These are phyloP conservation scores for Tetramorium simillimum DNA, from an alignment of 1,140 invertebrate species.

Conservation along the genomic window DNA sequence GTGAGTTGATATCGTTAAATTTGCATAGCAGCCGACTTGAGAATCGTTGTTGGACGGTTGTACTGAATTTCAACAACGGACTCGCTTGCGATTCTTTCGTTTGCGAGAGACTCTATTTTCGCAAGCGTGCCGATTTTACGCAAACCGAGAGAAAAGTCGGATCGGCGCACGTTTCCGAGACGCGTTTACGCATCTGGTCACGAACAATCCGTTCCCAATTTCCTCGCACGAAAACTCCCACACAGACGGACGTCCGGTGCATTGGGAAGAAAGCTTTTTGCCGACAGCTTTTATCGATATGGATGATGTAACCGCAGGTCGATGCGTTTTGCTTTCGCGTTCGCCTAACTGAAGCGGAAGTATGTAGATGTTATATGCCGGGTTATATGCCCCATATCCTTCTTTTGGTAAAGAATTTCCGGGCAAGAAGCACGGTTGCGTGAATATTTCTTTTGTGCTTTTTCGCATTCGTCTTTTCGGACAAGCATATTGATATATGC, in stretches of 20 bases:
- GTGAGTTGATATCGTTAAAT: slow-evolving; percentile 75
- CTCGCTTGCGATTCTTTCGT: slow-evolving; percentile 37
- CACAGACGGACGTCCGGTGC: not conserved
- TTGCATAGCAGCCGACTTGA: slow-evolving; percentile 78
- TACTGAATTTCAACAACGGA: slow-evolving; percentile 78
- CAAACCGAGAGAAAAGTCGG: not conserved
- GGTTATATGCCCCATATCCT: not conserved
- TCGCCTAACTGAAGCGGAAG: slow-evolving; percentile 8
- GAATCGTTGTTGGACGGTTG: slow-evolving; percentile 74
- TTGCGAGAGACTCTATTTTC: slow-evolving; percentile 18
- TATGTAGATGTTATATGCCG: not conserved
- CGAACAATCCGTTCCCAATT: slow-evolving; percentile 61
- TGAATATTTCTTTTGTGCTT: not conserved
- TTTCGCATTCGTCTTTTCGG: not conserved
- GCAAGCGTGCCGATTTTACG: not conserved
- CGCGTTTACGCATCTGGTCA: slow-evolving; percentile 63
- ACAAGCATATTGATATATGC: not conserved
- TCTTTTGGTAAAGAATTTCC: not conserved
- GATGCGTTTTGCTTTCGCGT: slow-evolving; percentile 26
- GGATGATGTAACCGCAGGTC: slow-evolving; percentile 27
- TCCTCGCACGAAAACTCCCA: slow-evolving; percentile 4
- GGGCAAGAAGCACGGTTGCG: not conserved
- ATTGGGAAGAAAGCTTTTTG: slow-evolving; percentile 23
- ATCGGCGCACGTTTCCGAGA: slow-evolving; percentile 12
- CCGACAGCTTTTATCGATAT: slow-evolving; percentile 32